phyloP scores from a whole-genome alignment of 37 sponge, comb jelly and placozoan genomes.

The Crambe crambe region DNA sequence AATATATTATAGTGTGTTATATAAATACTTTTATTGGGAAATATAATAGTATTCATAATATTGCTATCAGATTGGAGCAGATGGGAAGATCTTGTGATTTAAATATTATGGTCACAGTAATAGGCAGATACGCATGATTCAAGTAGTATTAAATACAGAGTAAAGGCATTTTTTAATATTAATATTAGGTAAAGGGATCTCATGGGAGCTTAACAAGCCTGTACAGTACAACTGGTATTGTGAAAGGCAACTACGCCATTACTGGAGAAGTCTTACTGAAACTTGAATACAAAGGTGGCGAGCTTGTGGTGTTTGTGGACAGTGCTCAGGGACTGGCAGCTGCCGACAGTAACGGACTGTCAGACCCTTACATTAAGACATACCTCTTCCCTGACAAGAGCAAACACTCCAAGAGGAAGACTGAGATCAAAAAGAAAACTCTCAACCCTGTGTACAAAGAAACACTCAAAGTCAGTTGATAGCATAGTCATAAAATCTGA shows the following conservation, averaged over 20 bases:
- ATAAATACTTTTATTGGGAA: no score
- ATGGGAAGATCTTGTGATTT: no score
- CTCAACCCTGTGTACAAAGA: constrained; percentile 59
- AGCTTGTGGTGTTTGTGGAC: constrained; percentile 38
- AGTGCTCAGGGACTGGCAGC: constrained; percentile 53
- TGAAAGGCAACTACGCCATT: constrained; percentile 61
- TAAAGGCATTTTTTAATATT: no score
- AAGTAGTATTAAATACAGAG: no score
- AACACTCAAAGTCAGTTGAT: constrained; percentile 55
- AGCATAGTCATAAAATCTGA: no score
- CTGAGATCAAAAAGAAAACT: constrained; percentile 39
- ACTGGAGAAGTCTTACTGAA: constrained; percentile 56
- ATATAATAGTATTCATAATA: no score
- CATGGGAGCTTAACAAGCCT: neutral
- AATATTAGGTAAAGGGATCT: neutral
- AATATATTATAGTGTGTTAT: no score
- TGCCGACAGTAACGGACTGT: constrained; percentile 38
- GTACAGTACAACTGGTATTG: neutral
- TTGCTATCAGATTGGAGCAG: no score
- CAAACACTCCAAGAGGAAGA: constrained; percentile 70
- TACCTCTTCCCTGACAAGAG: constrained; percentile 69
- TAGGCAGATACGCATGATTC: no score
- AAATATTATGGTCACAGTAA: no score
- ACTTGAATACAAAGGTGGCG: constrained; percentile 27
- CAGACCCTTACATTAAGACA: constrained; percentile 69